These are phyloP conservation scores for Cataglyphis hispanica DNA, from an alignment of 1,140 invertebrate species.

Conservation along the genomic window DNA sequence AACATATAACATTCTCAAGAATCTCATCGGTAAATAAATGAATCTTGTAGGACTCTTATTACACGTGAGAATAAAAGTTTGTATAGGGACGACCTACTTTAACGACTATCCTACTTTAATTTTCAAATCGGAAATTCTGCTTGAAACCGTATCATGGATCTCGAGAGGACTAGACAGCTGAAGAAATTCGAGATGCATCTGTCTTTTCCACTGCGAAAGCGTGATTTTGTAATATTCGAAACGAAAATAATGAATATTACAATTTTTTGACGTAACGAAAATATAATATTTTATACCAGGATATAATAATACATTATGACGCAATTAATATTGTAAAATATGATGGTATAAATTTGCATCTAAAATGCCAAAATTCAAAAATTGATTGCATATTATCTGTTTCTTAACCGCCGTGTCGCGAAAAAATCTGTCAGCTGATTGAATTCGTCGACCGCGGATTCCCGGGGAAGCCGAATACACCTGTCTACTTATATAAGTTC, in stretches of 20 bases:
- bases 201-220: background rate
- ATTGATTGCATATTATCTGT: background rate
- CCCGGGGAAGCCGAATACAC: slow-evolving; percentile 33
- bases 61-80: slow-evolving; percentile 21
- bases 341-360: background rate
- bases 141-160: slow-evolving; percentile 5
- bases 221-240: background rate
- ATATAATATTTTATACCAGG: background rate
- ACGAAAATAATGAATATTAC: slow-evolving; percentile 23
- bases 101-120: slow-evolving; percentile 60
- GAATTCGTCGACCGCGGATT: slow-evolving; percentile 27
- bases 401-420: background rate
- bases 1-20: slow-evolving; percentile 51
- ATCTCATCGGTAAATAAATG: slow-evolving; percentile 20
- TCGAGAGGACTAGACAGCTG: slow-evolving; percentile 22
- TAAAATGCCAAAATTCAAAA: background rate
- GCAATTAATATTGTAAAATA: background rate
- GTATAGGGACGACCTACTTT: slow-evolving; percentile 50
- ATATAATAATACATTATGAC: background rate
- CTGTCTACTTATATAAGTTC: slow-evolving; percentile 62
- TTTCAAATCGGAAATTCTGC: slow-evolving; percentile 61
- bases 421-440: slow-evolving; percentile 52
- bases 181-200: slow-evolving; percentile 34
- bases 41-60: slow-evolving; percentile 50
- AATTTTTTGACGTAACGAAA: background rate